Evolutionary conservation across 2,797 vertebrate species (phyloP), one percentile per base, ranked within the genome.

Genomic region (Sus cebifrons): DNA sequence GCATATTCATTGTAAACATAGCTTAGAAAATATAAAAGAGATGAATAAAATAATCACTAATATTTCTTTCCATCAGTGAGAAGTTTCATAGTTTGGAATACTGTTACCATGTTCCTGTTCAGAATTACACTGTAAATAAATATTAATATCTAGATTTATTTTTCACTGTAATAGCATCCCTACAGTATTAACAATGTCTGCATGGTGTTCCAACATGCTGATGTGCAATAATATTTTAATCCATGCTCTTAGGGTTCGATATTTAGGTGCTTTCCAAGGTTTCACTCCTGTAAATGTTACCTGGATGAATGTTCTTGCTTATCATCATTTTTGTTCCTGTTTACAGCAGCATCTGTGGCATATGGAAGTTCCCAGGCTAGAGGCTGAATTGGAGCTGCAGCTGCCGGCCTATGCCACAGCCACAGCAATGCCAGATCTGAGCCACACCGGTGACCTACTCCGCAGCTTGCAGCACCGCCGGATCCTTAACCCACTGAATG

Each of bases 11-110:
- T 67, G 40, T 49, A 91, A 83, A 88, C 32, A 40, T 62, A 21
- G 23, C 58, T 73, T 85, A 84, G 60, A 75, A 91, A 93, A 79
- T 27, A 49, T 21, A 20, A 60, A 93, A 87, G 40, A 79, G 56
- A 85, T 25, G 49, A 86, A 84, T 67, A 78, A 27, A 67, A 27
- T 91, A 71, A 70, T 20, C 14, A 32, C 62, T 14, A 3, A 0
- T n/a, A 20, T 88, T 91, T 78, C 68, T 96, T 84, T 81, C 68
- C 73, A 27, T 52, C 29, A 5, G 1, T 62, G 52, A 75, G 32
- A 54, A 77, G 25, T 21, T 32, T n/a, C 64, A 40, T 3, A 29
- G 10, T 60, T 74, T 75, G 44, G 86, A 36, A 44, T 44, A 10
- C 1, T 8, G 14, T 62, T 77, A 36, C 40, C 15, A 6, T n/a